Conservation (phyloP, 2,113 vertebrate genomes). For the Catharus fuscescens region DNA sequence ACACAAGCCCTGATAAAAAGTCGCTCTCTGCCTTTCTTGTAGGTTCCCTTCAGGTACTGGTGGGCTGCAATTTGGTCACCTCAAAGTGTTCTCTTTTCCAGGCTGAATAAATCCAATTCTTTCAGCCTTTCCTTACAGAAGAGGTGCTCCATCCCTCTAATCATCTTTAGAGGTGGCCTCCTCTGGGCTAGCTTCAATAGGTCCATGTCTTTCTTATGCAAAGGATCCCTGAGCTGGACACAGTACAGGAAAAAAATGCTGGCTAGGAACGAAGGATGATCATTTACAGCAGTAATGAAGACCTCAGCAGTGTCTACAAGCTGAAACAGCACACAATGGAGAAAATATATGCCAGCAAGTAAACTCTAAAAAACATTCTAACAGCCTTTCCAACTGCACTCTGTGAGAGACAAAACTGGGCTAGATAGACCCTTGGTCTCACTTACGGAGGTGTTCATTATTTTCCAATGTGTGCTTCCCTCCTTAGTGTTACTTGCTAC, state of each 20-base stretch:
- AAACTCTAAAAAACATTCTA: neutral
- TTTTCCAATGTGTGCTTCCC: neutral
- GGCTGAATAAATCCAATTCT: neutral
- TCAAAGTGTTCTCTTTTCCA: neutral
- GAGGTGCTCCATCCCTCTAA: neutral
- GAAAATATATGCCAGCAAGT: neutral
- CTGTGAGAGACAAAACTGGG: neutral
- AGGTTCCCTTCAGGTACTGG: neutral
- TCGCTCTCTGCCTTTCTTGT: neutral
- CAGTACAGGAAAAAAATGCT: neutral
- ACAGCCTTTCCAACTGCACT: neutral
- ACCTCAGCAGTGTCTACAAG: neutral
- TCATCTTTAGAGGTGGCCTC: neutral
- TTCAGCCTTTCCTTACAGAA: neutral
- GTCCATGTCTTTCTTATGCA: neutral
- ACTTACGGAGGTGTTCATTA: neutral
- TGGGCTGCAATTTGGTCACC: neutral
- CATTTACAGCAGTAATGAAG: neutral
- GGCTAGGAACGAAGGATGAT: neutral
- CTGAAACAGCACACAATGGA: neutral
- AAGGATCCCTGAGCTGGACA: neutral
- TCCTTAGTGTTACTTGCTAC: neutral
- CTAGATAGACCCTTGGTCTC: neutral
- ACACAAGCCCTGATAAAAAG: neutral
- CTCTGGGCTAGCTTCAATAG: neutral